Conservation (phyloP, 2,888 invertebrate genomes). For the Drosophila flavopinicola region DNA sequence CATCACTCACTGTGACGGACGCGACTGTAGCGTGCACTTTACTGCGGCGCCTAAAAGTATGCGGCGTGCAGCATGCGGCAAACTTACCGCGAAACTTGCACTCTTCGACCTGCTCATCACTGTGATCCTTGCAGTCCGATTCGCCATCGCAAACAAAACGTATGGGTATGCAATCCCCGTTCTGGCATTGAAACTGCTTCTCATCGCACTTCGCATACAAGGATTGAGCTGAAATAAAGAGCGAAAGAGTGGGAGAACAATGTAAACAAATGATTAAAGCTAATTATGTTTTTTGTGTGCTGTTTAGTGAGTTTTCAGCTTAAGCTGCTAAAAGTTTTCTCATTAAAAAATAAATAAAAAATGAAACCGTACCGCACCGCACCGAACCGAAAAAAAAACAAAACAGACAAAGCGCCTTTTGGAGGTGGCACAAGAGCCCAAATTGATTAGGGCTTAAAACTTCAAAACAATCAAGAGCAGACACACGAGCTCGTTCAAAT, state of each 20-base stretch:
- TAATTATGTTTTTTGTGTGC: conserved; percentile 56
- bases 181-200: conserved; percentile 91
- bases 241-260: conserved; percentile 24
- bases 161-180: conserved; percentile 91
- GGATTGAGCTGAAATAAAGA: conserved; percentile 72
- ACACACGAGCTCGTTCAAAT: conserved; percentile 28
- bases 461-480: conserved; percentile 74
- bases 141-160: conserved; percentile 92
- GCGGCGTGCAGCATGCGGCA: conserved; percentile 21
- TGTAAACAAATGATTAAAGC: conserved; percentile 69
- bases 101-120: conserved; percentile 90
- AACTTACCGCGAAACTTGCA: conserved; percentile 88
- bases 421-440: conserved; percentile 63
- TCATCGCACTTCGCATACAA: conserved; percentile 78
- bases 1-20: conserved; percentile 41
- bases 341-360: conserved; percentile 58
- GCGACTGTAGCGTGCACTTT: conserved; percentile 44
- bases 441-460: conserved; percentile 78
- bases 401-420: conserved; percentile 28
- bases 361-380: conserved; percentile 16
- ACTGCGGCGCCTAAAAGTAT: conserved; percentile 50
- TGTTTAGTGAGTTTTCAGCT: conserved; percentile 25
- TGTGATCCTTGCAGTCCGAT: conserved; percentile 91
- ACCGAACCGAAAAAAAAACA: conserved; percentile 2
- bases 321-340: conserved; percentile 69